These are phyloP conservation scores for Cryptotermes secundus DNA, from an alignment of 1,140 invertebrate genomes.

Conservation along the genomic window DNA sequence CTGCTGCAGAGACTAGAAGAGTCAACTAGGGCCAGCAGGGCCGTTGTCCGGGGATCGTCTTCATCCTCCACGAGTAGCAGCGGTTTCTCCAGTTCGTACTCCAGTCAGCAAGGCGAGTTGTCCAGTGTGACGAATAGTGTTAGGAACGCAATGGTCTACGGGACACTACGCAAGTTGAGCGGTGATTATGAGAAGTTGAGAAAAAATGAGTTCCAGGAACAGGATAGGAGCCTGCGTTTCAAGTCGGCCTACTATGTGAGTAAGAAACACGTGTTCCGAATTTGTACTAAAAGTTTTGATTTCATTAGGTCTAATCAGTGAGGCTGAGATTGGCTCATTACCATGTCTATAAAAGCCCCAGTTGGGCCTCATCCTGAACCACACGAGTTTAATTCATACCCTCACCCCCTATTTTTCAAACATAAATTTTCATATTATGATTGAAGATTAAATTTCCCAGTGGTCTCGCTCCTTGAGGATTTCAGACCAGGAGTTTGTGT, in stretches of 20 bases:
- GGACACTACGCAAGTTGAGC: conserved; percentile 40
- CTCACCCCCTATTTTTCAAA: too few species aligned
- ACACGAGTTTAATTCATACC: too few species aligned
- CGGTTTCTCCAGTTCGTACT: conserved; percentile 21
- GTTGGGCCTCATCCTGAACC: too few species aligned
- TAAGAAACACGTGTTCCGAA: background rate
- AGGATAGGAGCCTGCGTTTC: conserved; percentile 6
- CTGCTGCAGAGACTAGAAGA: background rate
- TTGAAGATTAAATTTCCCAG: too few species aligned
- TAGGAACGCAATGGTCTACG: conserved; percentile 47
- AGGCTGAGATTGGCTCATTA: too few species aligned
- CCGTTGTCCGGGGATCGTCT: background rate
- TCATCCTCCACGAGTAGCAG: conserved; percentile 27
- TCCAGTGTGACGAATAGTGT: conserved; percentile 42
- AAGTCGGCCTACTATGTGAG: conserved; percentile 28
- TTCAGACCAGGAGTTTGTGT: too few species aligned
- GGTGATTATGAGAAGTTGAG: conserved; percentile 9
- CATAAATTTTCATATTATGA: too few species aligned
- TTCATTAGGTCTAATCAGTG: too few species aligned
- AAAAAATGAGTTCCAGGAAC: background rate
- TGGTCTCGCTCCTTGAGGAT: too few species aligned
- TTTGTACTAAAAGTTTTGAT: too few species aligned
- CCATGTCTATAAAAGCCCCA: too few species aligned
- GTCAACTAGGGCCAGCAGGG: too few species aligned
- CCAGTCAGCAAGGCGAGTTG: conserved; percentile 41